phyloP scores from a whole-genome alignment of 2,113 vertebrate species.

The Triplophysa dalaica region DNA sequence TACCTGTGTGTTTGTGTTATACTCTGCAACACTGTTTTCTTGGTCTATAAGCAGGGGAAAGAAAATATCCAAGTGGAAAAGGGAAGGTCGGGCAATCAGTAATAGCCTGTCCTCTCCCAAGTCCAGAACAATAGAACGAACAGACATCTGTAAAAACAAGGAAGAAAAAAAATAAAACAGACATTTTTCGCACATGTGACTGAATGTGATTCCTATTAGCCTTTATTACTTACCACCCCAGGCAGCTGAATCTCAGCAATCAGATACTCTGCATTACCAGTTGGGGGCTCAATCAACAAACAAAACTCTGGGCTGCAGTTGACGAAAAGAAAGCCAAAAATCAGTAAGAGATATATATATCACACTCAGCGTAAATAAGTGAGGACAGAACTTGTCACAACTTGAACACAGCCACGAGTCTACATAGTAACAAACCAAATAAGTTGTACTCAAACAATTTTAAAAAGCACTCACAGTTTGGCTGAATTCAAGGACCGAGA shows the following conservation, averaged over 20 bases:
- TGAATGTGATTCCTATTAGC: neutral
- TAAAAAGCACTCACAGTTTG: constrained; percentile 47
- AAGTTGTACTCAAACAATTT: neutral
- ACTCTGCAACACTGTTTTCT: constrained; percentile 79
- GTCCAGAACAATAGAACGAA: constrained; percentile 77
- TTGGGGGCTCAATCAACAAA: constrained; percentile 72
- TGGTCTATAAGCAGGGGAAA: constrained; percentile 75
- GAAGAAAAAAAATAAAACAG: neutral
- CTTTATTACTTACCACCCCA: constrained; percentile 76
- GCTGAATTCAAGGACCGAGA: neutral
- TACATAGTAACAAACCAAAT: neutral
- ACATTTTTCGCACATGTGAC: neutral
- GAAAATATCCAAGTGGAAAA: constrained; percentile 79
- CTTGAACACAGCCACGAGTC: no score
- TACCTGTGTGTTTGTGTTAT: constrained; percentile 79
- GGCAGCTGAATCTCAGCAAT: constrained; percentile 82
- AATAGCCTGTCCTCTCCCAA: constrained; percentile 82
- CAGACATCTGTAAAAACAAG: constrained; percentile 56
- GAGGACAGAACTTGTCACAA: no score
- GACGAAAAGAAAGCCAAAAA: neutral
- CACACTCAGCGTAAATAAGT: no score
- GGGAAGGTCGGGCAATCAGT: constrained; percentile 72
- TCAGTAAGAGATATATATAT: neutral
- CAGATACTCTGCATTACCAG: constrained; percentile 73
- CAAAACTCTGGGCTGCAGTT: constrained; percentile 71